A percentile compares a stretch with the other conserved stretches of the same genome.
Conservation (phyloP, 53 echinoderm and acorn worm genomes). For the Temnopleurus reevesii region DNA sequence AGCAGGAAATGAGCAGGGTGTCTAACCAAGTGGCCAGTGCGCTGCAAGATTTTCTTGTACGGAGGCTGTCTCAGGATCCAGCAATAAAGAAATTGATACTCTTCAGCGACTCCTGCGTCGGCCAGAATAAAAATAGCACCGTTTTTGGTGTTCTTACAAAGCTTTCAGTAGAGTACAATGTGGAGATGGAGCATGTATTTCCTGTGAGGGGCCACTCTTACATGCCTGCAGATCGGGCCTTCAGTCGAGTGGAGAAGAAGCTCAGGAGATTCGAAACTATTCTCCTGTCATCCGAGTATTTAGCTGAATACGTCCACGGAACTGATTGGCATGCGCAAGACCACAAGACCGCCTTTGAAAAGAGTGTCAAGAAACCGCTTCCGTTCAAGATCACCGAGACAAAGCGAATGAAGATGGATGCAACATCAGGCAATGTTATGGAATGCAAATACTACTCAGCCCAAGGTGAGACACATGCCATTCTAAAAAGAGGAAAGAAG, state of each 20-base stretch:
- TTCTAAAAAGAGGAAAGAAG: slow-evolving; percentile 21
- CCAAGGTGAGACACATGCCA: background rate
- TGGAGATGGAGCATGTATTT: slow-evolving; percentile 44
- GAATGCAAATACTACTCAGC: background rate
- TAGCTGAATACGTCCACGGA: slow-evolving; percentile 43
- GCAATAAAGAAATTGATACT: slow-evolving; percentile 16
- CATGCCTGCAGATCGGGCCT: slow-evolving; percentile 65
- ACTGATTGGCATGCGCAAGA: slow-evolving; percentile 51
- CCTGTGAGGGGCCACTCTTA: slow-evolving; percentile 62
- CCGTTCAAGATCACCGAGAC: slow-evolving; percentile 19
- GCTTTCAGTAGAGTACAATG: background rate
- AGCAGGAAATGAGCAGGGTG: slow-evolving; percentile 59
- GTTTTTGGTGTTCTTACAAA: slow-evolving; percentile 35
- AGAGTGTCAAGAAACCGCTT: background rate
- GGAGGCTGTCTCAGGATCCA: background rate
- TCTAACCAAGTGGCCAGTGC: slow-evolving; percentile 61
- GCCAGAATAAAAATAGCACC: slow-evolving; percentile 70
- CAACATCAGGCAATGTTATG: background rate
- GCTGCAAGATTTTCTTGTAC: slow-evolving; percentile 22
- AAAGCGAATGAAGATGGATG: background rate
- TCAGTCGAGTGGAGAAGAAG: slow-evolving; percentile 63
- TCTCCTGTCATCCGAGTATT: slow-evolving; percentile 62
- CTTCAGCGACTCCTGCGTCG: slow-evolving; percentile 52
- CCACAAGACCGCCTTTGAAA: background rate
- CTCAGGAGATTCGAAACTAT: slow-evolving; percentile 47